A percentile compares a stretch with the other conserved stretches of the same genome.
Evolutionary conservation across 2,888 invertebrate species (phyloP).

Genomic region (Eupithecia subumbrata): DNA sequence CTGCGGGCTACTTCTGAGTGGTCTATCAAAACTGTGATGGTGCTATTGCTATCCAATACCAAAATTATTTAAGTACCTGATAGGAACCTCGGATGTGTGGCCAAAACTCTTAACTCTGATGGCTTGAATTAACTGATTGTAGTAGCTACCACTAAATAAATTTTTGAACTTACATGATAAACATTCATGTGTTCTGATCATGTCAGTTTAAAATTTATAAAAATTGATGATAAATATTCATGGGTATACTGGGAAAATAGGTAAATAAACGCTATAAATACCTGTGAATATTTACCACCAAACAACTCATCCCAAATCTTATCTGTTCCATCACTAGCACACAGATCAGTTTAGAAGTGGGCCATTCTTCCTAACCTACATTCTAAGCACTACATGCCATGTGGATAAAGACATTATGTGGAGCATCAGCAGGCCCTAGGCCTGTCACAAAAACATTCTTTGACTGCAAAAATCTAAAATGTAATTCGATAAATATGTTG

Average conservation of each 20-base stretch:
- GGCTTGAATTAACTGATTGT: background rate
- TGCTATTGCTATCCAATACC: background rate
- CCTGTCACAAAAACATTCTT: slow-evolving; percentile 3
- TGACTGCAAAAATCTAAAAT: slow-evolving; percentile 16
- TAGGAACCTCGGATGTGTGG: background rate
- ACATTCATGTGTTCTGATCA: too few species aligned
- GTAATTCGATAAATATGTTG: slow-evolving; percentile 13
- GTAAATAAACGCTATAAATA: too few species aligned
- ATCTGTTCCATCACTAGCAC: background rate
- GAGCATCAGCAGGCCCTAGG: background rate
- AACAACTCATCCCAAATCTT: background rate
- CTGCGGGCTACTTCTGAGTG: background rate
- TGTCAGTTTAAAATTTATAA: too few species aligned
- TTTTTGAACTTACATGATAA: too few species aligned
- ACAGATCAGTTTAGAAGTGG: background rate
- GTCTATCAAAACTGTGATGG: background rate
- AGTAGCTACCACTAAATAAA: background rate
- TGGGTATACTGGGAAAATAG: too few species aligned
- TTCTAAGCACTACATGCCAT: background rate
- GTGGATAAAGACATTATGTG: background rate
- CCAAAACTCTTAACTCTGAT: background rate
- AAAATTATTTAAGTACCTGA: background rate
- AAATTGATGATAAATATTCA: too few species aligned
- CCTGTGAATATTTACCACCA: background rate
- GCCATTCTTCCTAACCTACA: background rate